Evolutionary conservation across 1,140 invertebrate genomes (phyloP).

Genomic region (Adoxophyes honmai): DNA sequence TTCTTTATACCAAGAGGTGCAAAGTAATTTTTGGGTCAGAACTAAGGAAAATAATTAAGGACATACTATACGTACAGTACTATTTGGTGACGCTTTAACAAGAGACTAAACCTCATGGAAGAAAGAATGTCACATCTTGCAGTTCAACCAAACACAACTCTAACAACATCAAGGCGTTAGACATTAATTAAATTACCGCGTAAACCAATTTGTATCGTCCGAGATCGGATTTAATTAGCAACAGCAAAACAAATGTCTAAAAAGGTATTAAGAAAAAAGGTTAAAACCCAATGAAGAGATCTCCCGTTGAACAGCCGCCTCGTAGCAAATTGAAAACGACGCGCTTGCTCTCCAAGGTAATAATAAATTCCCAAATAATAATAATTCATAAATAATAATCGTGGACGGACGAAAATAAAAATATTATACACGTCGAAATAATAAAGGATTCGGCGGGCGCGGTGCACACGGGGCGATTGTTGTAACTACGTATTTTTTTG

Average conservation of each 20-base stretch:
- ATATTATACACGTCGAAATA: constrained; percentile 71
- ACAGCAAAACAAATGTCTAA: constrained; percentile 57
- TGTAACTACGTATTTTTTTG: constrained; percentile 7
- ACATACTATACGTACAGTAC: too few species aligned
- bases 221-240: constrained; percentile 60
- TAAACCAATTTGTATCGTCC: constrained; percentile 60
- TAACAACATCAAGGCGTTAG: constrained; percentile 21
- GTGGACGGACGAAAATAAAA: constrained; percentile 69
- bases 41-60: too few species aligned
- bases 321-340: constrained; percentile 73
- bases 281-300: constrained; percentile 28
- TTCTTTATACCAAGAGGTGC: too few species aligned
- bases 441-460: constrained; percentile 64
- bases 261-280: constrained; percentile 52
- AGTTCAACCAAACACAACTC: constrained; percentile 2
- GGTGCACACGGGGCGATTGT: constrained; percentile 49
- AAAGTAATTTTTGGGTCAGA: too few species aligned
- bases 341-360: constrained; percentile 62
- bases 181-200: constrained; percentile 51
- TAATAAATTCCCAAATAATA: constrained; percentile 76
- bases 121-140: too few species aligned
- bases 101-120: too few species aligned
- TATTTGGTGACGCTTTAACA: too few species aligned
- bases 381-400: constrained; percentile 77
- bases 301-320: constrained; percentile 37